Evolutionary conservation across 2,888 invertebrate species (phyloP).

Genomic region (Acleris sparsana): DNA sequence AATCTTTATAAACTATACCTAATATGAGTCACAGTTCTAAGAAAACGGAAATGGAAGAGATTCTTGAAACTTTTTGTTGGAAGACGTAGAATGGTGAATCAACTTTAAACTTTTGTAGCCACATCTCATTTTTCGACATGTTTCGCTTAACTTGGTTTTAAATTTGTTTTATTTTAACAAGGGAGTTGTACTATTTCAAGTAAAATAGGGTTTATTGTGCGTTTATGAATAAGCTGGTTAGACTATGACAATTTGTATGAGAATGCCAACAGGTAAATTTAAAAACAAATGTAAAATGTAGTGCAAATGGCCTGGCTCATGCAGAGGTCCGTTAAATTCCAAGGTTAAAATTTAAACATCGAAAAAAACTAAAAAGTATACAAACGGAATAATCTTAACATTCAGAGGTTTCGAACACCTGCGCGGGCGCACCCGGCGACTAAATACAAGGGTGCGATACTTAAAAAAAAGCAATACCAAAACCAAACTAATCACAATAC

Average conservation of each 20-base stretch:
- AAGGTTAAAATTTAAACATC: background rate
- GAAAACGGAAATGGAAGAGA: background rate
- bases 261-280: no score
- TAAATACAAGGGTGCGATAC: slow-evolving; percentile 74
- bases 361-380: slow-evolving; percentile 2
- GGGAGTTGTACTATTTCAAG: no score
- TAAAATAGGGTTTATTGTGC: no score
- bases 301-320: background rate
- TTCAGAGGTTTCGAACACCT: slow-evolving; percentile 63
- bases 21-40: background rate
- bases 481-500: background rate
- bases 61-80: background rate
- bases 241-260: no score
- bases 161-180: no score
- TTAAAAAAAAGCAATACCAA: slow-evolving; percentile 11
- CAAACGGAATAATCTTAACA: slow-evolving; percentile 1
- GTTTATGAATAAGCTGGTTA: no score
- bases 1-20: background rate
- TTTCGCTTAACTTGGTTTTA: no score
- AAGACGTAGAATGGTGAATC: background rate
- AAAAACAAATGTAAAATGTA: no score
- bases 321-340: background rate
- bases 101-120: no score
- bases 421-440: slow-evolving; percentile 74
- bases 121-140: no score